Conservation (phyloP, 2,797 vertebrate species). For the Staurois parvus region DNA sequence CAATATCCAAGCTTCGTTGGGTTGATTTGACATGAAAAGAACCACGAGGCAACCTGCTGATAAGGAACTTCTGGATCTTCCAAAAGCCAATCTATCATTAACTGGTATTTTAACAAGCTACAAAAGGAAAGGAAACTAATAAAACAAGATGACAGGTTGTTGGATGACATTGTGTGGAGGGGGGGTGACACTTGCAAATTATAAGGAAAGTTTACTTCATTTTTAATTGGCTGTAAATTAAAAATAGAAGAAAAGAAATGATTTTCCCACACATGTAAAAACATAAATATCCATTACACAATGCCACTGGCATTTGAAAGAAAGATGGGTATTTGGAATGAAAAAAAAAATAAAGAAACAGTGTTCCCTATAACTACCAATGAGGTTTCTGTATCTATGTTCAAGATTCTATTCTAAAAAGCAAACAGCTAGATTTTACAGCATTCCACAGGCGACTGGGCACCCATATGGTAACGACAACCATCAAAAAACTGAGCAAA, state of each 20-base stretch:
- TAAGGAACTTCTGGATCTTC: not conserved
- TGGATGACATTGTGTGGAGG: not conserved
- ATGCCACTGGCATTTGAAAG: too few relatives aligned
- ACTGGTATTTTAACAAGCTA: conserved; percentile 3
- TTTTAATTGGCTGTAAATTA: not conserved
- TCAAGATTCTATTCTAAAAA: too few relatives aligned
- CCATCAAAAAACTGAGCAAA: too few relatives aligned
- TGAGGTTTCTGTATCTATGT: not conserved
- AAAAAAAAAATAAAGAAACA: too few relatives aligned
- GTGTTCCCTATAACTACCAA: not conserved
- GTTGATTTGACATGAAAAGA: conserved; percentile 10
- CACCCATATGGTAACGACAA: not conserved
- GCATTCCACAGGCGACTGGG: too few relatives aligned
- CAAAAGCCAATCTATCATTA: conserved; percentile 28
- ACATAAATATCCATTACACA: not conserved
- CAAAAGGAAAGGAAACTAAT: conserved; percentile 26
- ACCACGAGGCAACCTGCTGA: conserved; percentile 4
- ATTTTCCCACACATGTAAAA: not conserved
- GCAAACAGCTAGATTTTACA: not conserved
- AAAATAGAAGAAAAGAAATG: not conserved
- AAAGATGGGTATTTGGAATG: too few relatives aligned
- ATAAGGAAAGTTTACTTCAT: not conserved
- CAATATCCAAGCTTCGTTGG: conserved; percentile 2
- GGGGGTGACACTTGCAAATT: not conserved
- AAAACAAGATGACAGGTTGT: conserved; percentile 25